Evolutionary conservation across 2,888 invertebrate species (phyloP).

Genomic region (Agonopterix heracliana): DNA sequence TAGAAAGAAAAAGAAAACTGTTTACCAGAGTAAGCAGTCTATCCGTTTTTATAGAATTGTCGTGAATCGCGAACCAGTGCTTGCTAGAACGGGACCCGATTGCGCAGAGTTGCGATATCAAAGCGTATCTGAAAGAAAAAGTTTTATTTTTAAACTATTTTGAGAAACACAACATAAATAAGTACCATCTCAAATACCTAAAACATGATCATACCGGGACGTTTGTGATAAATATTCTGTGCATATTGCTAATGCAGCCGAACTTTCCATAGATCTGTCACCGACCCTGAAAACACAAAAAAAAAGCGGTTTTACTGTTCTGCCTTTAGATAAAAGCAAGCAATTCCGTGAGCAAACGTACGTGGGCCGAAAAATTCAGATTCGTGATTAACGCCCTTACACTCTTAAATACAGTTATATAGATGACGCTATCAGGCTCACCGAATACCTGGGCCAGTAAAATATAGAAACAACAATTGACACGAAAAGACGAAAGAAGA

Average conservation of each 20-base stretch:
- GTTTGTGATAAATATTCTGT: slow-evolving; percentile 62
- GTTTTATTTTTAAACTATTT: not conserved
- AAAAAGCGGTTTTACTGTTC: no score
- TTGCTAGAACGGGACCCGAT: slow-evolving; percentile 91
- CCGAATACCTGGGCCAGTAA: no score
- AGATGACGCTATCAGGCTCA: no score
- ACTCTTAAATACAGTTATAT: no score
- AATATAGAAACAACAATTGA: no score
- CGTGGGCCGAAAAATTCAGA: no score
- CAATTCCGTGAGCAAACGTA: no score
- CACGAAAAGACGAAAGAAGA: no score
- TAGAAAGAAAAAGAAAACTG: not conserved
- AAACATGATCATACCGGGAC: slow-evolving; percentile 12
- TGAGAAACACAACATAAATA: not conserved
- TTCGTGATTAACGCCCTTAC: no score
- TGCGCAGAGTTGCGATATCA: slow-evolving; percentile 86
- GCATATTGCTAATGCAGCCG: slow-evolving; percentile 63
- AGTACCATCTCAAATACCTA: not conserved
- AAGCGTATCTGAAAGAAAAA: slow-evolving; percentile 79
- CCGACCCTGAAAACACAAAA: slow-evolving; percentile 29
- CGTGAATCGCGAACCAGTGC: slow-evolving; percentile 93
- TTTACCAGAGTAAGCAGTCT: slow-evolving; percentile 82
- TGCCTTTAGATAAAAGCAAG: no score
- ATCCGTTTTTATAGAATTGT: slow-evolving; percentile 86
- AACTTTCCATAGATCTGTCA: slow-evolving; percentile 63